Evolutionary conservation across 2,888 invertebrate genomes (phyloP).

Genomic region (Notodonta dromedarius): DNA sequence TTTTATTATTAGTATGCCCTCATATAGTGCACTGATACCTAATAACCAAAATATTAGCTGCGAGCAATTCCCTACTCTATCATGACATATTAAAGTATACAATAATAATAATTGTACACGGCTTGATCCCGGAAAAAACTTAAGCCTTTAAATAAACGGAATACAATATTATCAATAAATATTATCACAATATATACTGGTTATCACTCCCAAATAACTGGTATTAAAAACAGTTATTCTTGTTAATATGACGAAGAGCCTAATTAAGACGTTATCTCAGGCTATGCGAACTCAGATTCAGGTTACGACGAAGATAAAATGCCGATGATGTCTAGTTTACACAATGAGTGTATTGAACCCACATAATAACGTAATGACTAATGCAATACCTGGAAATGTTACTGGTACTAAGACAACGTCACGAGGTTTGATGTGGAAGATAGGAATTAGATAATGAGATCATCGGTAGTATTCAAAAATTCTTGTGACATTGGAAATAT

Average conservation of each 20-base stretch:
- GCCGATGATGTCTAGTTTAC: conserved; percentile 13
- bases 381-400: conserved; percentile 18
- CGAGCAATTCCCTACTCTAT: too few species aligned
- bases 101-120: too few species aligned
- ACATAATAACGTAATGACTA: conserved; percentile 26
- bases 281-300: conserved; percentile 16
- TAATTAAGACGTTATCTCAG: conserved; percentile 10
- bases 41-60: too few species aligned
- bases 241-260: conserved; percentile 7
- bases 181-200: too few species aligned
- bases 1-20: too few species aligned
- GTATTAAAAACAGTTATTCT: too few species aligned
- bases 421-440: conserved; percentile 13
- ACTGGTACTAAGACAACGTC: conserved; percentile 9
- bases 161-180: too few species aligned
- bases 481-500: background rate
- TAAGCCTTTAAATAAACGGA: too few species aligned
- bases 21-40: too few species aligned
- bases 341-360: conserved; percentile 20
- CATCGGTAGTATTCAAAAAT: background rate
- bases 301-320: conserved; percentile 19
- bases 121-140: too few species aligned
- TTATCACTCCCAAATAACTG: too few species aligned
- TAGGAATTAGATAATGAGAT: conserved; percentile 19
- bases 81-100: too few species aligned